A percentile compares a stretch with the other conserved stretches of the same genome.
Conservation (phyloP, 2,113 vertebrate species). For the Ceyx melanurus region DNA sequence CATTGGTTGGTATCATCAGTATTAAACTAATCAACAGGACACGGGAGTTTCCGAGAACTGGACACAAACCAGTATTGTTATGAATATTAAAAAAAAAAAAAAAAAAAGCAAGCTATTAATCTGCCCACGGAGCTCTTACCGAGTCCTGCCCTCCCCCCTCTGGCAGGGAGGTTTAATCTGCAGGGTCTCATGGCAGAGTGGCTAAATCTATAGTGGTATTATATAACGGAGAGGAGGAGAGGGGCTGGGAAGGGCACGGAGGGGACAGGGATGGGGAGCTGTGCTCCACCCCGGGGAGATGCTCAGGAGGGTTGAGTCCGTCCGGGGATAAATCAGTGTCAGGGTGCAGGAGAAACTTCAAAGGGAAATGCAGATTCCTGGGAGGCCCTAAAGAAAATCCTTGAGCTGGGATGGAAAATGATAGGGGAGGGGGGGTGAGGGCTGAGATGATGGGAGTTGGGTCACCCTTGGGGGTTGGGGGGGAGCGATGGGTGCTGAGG, state of each 20-base stretch:
- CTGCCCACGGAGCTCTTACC: conserved; percentile 20
- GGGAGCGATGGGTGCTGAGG: not conserved
- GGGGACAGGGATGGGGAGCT: not conserved
- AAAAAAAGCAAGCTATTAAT: conserved; percentile 69
- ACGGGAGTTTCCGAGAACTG: conserved; percentile 43
- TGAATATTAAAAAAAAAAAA: conserved; percentile 67
- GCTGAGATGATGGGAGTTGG: not conserved
- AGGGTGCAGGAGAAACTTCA: not conserved
- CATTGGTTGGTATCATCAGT: no score
- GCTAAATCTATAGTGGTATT: conserved; percentile 67
- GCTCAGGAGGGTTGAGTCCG: not conserved
- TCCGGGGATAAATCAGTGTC: not conserved
- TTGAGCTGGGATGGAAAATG: not conserved
- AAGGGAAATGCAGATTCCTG: not conserved
- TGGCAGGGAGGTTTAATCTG: conserved; percentile 46
- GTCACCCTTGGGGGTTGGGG: not conserved
- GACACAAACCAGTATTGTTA: conserved; percentile 62
- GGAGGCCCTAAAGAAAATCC: not conserved
- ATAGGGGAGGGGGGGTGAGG: not conserved
- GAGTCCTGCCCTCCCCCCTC: conserved; percentile 1
- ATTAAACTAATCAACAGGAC: conserved; percentile 69
- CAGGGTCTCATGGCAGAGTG: conserved; percentile 68
- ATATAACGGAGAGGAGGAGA: conserved; percentile 48
- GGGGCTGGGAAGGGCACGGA: conserved; percentile 15
- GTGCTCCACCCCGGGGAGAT: not conserved